Base-by-base conservation (phyloP, 2,797 vertebrate genomes). In the Peromyscus eremicus region DNA sequence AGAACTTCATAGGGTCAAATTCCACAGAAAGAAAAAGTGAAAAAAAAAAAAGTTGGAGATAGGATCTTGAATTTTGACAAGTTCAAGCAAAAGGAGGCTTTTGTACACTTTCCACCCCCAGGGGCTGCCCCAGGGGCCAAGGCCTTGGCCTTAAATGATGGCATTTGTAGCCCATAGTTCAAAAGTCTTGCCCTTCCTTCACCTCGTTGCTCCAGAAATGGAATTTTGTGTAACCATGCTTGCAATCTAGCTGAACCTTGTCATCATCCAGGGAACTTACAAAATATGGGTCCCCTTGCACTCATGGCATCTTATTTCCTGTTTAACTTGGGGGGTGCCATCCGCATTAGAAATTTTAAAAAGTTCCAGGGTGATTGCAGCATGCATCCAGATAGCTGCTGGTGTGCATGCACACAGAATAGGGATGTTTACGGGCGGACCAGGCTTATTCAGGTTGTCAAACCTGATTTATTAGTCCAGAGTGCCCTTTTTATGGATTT, bases 391-490 rank as follows among this genome's bases (percentile, higher is more conserved):
- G 34, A 76, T 52, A 89, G 34, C n/a, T 52, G 16, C 23, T 57
- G 49, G 71, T 71, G 5, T 60, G 0, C 1, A 2, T 32, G 1
- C 32, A 27, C 46, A 5, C 5, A 77, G 60, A 66, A 21, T 12
- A 46, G 66, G 60, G 29, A 5, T 5, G 7, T 32, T 79, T 40
- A 27, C 32, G 55, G 43, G 68, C 17, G 75, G 62, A 49, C 32
- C n/a, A 27, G 4, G n/a, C 49, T 92, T 76, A 43, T 57, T 83
- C n/a, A 57, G 43, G 6, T 29, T 27, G 40, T 64, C 27, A n/a
- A 68, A 46, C 19, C 96, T 91, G 81, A 49, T 62, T 87, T 93
- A 83, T 89, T 64, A 64, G 85, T 37, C 52, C 29, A 79, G 68
- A 27, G 55, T 92, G 40, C 68, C 13, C 49, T 94, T 89, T 91